These are phyloP conservation scores for Phaethon lepturus DNA, from an alignment of 2,113 vertebrate genomes.

Conservation along the genomic window DNA sequence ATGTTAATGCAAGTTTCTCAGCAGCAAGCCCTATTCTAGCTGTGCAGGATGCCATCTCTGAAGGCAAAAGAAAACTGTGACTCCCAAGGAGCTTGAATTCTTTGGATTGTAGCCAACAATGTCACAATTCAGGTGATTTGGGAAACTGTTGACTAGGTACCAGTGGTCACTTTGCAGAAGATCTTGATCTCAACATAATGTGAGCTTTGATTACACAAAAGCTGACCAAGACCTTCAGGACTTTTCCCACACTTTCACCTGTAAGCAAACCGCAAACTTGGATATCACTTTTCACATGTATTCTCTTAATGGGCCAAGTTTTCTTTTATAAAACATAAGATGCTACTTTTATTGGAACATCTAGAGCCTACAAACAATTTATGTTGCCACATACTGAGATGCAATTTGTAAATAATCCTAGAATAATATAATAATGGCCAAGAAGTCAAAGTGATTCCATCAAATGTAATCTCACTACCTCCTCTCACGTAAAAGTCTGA, in stretches of 20 bases:
- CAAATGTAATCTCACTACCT: not conserved
- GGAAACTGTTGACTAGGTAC: not conserved
- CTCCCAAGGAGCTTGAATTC: not conserved
- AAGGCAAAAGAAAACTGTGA: not conserved
- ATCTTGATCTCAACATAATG: not conserved
- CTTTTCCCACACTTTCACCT: not conserved
- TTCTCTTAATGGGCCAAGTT: not conserved
- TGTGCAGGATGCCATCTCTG: not conserved
- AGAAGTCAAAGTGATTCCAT: not conserved
- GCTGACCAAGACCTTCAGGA: not conserved
- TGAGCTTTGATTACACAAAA: not conserved
- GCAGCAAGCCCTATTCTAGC: not conserved
- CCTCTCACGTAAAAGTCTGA: not conserved
- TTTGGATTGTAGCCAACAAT: not conserved
- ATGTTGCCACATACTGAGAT: not conserved
- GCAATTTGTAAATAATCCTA: not conserved
- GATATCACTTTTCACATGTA: not conserved
- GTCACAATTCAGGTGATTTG: not conserved
- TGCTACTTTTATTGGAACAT: not conserved
- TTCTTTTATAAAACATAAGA: not conserved
- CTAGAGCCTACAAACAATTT: not conserved
- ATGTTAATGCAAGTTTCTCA: conserved; percentile 14
- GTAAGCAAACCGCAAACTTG: not conserved
- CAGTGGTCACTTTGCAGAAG: not conserved
- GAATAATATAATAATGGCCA: too few relatives aligned